Conservation (phyloP, 2,113 vertebrate genomes). For the Lagopus leucura region DNA sequence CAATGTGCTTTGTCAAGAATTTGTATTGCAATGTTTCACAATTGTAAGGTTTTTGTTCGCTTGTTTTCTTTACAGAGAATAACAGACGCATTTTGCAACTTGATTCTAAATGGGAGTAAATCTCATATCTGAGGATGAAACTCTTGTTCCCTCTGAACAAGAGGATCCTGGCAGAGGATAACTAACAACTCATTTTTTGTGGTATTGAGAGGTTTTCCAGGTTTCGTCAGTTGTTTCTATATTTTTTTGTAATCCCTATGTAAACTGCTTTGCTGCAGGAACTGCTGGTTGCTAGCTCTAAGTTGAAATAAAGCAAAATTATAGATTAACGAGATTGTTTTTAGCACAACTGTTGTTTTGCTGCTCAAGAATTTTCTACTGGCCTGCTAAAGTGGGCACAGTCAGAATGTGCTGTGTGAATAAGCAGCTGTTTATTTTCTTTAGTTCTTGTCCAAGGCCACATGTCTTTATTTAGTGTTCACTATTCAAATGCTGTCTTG, state of each 20-base stretch:
- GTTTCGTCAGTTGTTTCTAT: background rate
- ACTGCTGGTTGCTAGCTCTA: background rate
- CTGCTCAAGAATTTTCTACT: background rate
- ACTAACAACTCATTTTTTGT: background rate
- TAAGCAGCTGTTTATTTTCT: background rate
- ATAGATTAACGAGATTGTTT: background rate
- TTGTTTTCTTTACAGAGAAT: background rate
- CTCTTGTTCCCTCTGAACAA: background rate
- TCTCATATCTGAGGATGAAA: background rate
- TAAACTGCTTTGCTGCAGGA: background rate
- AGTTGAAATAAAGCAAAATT: background rate
- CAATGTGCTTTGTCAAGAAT: background rate
- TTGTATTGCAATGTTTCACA: background rate
- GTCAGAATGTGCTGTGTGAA: background rate
- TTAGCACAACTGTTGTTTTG: background rate
- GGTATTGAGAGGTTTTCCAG: background rate
- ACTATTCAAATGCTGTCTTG: background rate
- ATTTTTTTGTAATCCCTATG: background rate
- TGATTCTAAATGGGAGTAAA: background rate
- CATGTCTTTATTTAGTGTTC: background rate
- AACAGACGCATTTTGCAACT: background rate
- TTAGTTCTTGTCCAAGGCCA: accelerated
- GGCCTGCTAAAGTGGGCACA: background rate
- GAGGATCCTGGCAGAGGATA: background rate
- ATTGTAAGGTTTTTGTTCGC: background rate